Evolutionary conservation across 2,113 vertebrate species (phyloP).

Genomic region (Cyprinus carpio): DNA sequence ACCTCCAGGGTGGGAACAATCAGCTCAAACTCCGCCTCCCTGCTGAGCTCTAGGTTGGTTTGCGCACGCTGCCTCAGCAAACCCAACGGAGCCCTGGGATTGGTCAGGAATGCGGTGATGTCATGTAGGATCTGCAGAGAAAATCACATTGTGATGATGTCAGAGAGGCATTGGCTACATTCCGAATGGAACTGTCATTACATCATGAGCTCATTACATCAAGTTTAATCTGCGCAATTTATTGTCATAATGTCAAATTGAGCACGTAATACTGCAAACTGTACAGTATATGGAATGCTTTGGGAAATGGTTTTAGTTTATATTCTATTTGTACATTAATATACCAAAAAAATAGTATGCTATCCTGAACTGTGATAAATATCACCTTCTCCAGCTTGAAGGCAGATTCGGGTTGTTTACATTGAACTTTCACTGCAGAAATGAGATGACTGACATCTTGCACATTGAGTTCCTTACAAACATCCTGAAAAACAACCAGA

Average conservation of each 20-base stretch:
- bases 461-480: conserved; percentile 57
- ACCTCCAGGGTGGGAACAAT: conserved; percentile 79
- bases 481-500: conserved; percentile 37
- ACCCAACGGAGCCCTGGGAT: conserved; percentile 71
- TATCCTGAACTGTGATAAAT: background rate
- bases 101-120: conserved; percentile 75
- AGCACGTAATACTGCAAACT: background rate
- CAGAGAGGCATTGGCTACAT: background rate
- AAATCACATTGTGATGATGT: background rate
- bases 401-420: conserved; percentile 34
- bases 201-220: background rate
- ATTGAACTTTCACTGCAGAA: conserved; percentile 32
- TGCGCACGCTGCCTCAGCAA: conserved; percentile 70
- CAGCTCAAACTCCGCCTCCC: conserved; percentile 73
- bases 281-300: too few species aligned
- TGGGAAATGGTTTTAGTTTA: background rate
- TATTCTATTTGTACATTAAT: background rate
- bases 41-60: conserved; percentile 32
- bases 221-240: background rate
- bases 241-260: background rate
- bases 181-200: background rate
- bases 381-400: conserved; percentile 57
- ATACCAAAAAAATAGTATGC: background rate
- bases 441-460: conserved; percentile 47
- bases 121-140: conserved; percentile 75